A percentile compares a stretch with the other conserved stretches of the same genome.
Evolutionary conservation across 2,113 vertebrate species (phyloP).

Genomic region (Pelobates fuscus): DNA sequence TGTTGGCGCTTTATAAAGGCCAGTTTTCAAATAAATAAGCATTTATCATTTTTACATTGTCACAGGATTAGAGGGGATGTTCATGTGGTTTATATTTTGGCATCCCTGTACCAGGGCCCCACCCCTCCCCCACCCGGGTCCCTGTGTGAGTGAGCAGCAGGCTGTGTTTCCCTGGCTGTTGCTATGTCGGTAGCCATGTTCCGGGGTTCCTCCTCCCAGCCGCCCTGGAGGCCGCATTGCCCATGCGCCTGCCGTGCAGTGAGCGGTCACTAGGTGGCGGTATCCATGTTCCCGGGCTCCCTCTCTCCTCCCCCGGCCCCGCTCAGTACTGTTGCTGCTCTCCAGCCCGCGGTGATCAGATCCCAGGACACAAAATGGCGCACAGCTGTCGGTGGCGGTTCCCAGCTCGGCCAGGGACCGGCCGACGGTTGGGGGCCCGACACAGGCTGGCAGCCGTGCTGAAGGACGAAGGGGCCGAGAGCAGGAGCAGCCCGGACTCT

Average conservation of each 20-base stretch:
- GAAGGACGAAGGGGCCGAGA: constrained; percentile 67
- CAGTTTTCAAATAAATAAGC: no score
- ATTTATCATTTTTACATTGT: no score
- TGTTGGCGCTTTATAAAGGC: no score
- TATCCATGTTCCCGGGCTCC: constrained; percentile 78
- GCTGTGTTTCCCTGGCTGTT: fast-evolving
- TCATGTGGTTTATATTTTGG: background rate
- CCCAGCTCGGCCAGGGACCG: constrained; percentile 97
- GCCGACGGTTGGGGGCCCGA: constrained; percentile 88
- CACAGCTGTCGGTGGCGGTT: constrained; percentile 99
- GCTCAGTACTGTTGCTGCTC: constrained; percentile 62
- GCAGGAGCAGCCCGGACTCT: constrained; percentile 66
- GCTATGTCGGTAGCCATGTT: constrained; percentile 7
- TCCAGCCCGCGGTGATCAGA: constrained; percentile 66
- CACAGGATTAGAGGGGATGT: background rate
- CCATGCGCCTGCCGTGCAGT: background rate
- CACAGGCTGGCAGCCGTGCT: constrained; percentile 79
- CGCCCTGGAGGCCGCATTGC: background rate
- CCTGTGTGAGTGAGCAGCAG: background rate
- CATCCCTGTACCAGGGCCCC: background rate
- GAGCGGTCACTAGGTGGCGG: background rate
- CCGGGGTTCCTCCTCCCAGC: background rate
- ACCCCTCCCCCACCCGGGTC: background rate
- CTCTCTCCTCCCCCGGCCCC: constrained; percentile 67
- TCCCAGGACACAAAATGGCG: constrained; percentile 92